These are phyloP conservation scores for Drosophila recens DNA, from an alignment of 2,888 invertebrate genomes.

Conservation along the genomic window DNA sequence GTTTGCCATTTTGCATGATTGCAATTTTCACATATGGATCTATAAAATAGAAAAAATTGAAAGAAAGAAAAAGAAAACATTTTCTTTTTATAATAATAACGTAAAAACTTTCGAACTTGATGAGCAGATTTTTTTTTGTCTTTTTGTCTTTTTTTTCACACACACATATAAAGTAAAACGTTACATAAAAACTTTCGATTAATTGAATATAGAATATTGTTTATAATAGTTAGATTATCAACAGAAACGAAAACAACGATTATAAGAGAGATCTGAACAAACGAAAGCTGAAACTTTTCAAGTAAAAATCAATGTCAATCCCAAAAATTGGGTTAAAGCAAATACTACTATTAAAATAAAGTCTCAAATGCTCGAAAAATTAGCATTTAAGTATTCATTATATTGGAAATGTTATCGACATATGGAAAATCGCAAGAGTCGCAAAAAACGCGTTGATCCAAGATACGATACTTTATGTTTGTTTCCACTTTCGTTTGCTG, in stretches of 20 bases:
- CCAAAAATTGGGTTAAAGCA: constrained; percentile 13
- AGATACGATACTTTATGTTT: constrained; percentile 3
- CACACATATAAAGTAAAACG: constrained; percentile 53
- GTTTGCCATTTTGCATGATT: constrained; percentile 99
- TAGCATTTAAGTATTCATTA: constrained; percentile 57
- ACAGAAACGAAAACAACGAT: constrained; percentile 46
- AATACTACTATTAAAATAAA: constrained; percentile 37
- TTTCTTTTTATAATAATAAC: constrained; percentile 75
- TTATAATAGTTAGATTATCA: constrained; percentile 31
- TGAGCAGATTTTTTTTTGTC: constrained; percentile 63
- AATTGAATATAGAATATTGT: constrained; percentile 34
- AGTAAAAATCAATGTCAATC: constrained; percentile 18
- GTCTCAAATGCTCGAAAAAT: constrained; percentile 48
- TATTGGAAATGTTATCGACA: constrained; percentile 49
- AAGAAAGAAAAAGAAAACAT: constrained; percentile 81
- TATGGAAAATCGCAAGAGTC: constrained; percentile 60
- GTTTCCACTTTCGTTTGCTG: constrained; percentile 62
- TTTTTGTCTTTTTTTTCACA: constrained; percentile 31
- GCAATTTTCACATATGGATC: constrained; percentile 99
- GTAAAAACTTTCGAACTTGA: constrained; percentile 69
- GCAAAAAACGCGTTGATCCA: constrained; percentile 37
- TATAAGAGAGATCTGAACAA: constrained; percentile 37
- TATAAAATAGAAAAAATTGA: constrained; percentile 86
- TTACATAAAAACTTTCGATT: constrained; percentile 45
- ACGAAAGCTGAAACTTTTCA: constrained; percentile 52